A percentile compares a stretch with the other conserved stretches of the same genome.
These are phyloP conservation scores for Ceratothoa steindachneri DNA, from an alignment of 2,888 invertebrate species.

Conservation along the genomic window DNA sequence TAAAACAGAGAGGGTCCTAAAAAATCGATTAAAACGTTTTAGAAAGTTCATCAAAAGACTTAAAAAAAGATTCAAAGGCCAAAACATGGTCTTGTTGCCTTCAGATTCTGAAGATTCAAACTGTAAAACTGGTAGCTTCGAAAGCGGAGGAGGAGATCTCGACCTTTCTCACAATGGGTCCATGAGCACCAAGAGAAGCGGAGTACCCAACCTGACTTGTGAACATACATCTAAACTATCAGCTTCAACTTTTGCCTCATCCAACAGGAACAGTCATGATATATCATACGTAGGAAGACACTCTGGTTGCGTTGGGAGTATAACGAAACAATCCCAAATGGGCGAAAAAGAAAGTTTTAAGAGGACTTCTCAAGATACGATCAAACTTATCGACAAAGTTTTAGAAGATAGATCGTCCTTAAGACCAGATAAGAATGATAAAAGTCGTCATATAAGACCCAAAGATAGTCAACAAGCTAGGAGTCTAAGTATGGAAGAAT, in stretches of 20 bases:
- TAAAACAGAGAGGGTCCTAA: not conserved
- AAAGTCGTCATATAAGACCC: not conserved
- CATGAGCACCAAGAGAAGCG: not conserved
- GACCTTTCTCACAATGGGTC: not conserved
- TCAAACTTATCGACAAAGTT: not conserved
- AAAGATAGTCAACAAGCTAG: not conserved
- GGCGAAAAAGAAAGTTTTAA: not conserved
- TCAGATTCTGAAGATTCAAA: not conserved
- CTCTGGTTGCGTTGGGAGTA: not conserved
- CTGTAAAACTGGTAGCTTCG: not conserved
- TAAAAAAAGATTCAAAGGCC: not conserved
- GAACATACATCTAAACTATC: not conserved
- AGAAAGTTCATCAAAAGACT: not conserved
- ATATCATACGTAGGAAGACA: not conserved
- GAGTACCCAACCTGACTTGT: not conserved
- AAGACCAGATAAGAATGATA: not conserved
- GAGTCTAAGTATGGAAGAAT: not conserved
- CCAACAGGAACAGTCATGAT: not conserved
- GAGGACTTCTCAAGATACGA: not conserved
- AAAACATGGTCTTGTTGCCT: not conserved
- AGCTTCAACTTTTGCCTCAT: not conserved
- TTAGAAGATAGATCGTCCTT: not conserved
- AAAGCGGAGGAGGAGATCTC: not conserved
- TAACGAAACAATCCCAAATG: not conserved
- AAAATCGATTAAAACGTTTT: constrained; percentile 1